phyloP scores from a whole-genome alignment of 2,797 vertebrate genomes.

The Decapterus maruadsi region DNA sequence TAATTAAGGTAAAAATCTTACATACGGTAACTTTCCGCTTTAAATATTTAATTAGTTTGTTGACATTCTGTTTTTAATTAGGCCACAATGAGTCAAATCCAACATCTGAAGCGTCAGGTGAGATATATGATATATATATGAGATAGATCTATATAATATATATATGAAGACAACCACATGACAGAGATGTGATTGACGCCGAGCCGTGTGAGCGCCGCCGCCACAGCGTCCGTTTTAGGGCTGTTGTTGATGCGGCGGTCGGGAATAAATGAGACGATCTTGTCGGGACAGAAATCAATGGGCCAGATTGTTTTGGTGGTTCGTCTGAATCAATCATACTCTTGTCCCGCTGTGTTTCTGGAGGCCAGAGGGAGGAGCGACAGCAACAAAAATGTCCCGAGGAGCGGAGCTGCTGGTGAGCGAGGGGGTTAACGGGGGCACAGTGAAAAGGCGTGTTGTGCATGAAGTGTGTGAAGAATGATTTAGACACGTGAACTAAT shows the following conservation, averaged over 20 bases:
- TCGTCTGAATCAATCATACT: constrained; percentile 82
- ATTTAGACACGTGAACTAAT: constrained; percentile 27
- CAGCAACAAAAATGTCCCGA: constrained; percentile 59
- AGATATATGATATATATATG: neutral
- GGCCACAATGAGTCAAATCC: neutral
- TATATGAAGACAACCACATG: constrained; percentile 14
- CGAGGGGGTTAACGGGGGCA: constrained; percentile 65
- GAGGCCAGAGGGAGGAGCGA: constrained; percentile 62
- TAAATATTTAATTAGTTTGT: too few species aligned
- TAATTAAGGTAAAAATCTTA: too few species aligned
- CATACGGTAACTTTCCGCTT: too few species aligned
- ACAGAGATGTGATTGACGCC: constrained; percentile 37
- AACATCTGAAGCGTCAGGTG: neutral
- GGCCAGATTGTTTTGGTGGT: constrained; percentile 81
- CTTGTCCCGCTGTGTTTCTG: constrained; percentile 76
- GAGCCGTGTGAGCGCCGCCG: constrained; percentile 5
- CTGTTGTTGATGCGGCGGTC: constrained; percentile 59
- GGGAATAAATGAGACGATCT: constrained; percentile 69
- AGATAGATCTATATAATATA: neutral
- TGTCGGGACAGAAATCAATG: constrained; percentile 79
- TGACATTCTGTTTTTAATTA: neutral
- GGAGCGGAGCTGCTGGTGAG: constrained; percentile 36
- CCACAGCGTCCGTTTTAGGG: constrained; percentile 35
- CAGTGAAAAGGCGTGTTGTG: constrained; percentile 22
- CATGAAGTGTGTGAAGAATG: constrained; percentile 13